Conservation (phyloP, 2,797 vertebrate species). For the Sebastes matsubarae region DNA sequence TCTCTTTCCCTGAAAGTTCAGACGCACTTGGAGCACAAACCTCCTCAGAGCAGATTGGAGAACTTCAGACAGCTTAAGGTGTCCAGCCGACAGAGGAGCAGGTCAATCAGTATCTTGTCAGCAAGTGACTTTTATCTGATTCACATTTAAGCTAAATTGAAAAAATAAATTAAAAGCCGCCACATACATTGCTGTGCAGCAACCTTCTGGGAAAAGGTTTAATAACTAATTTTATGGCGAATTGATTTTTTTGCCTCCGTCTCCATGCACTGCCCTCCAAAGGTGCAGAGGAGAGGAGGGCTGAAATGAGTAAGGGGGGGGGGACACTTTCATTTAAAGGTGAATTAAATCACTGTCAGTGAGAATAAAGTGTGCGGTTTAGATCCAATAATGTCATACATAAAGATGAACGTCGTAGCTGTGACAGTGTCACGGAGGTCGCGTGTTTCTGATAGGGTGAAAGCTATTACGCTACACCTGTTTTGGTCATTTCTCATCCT, state of each 20-base stretch:
- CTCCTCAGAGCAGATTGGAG: conserved; percentile 24
- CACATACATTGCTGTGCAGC: conserved; percentile 50
- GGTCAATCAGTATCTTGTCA: conserved; percentile 72
- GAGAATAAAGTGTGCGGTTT: conserved; percentile 71
- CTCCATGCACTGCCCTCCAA: conserved; percentile 50
- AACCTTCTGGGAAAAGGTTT: conserved; percentile 71
- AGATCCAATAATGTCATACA: conserved; percentile 75
- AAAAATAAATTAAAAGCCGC: conserved; percentile 74
- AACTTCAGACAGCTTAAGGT: conserved; percentile 49
- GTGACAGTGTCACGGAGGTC: conserved; percentile 58
- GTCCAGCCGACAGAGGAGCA: conserved; percentile 49
- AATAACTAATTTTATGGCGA: conserved; percentile 78
- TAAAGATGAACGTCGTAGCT: conserved; percentile 69
- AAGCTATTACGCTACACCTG: conserved; percentile 70
- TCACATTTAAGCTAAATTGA: conserved; percentile 78
- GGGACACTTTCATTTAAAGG: conserved; percentile 72
- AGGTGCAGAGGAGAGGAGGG: conserved; percentile 57
- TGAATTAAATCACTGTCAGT: conserved; percentile 80
- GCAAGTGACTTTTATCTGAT: conserved; percentile 73
- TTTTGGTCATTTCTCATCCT: conserved; percentile 76
- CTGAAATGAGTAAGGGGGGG: conserved; percentile 43
- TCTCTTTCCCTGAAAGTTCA: conserved; percentile 24
- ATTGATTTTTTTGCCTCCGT: conserved; percentile 71
- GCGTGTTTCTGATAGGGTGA: conserved; percentile 56
- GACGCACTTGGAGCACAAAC: conserved; percentile 33